Base-by-base conservation (phyloP, 2,113 vertebrate species). In the Mystacornis crossleyi region DNA sequence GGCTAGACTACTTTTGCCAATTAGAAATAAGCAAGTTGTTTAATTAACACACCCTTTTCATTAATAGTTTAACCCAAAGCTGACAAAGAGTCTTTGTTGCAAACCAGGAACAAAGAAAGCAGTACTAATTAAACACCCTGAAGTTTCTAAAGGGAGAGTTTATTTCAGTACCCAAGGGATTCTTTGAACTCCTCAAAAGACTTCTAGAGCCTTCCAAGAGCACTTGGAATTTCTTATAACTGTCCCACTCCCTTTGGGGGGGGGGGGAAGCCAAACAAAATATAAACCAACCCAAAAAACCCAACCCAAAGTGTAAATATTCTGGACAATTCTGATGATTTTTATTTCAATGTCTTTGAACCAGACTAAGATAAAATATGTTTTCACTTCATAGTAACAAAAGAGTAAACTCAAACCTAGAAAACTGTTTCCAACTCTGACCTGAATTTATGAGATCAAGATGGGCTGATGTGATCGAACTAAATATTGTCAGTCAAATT, bases 21-120 rank as follows among this genome's bases (percentile, higher is more conserved):
- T 97, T 98, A 98, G 95, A 97, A 95, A 95, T 88, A 97, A 92
- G 88, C 77, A 97, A 75, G 45, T 65, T 81, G 87, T 94, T 97
- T 98, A 97, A 98, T 95, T 97, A 97, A 93, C 87, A 93, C 90
- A 96, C 71, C 85, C 57, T 82, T 94, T 79, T 95, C 85, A 84
- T 90, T 90, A 94, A 96, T 42, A 67, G 54, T 93, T 88, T 93
- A 94, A 89, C 75, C 88, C 95, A 86, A 93, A 85, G 26, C 55
- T 92, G 87, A 91, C 62, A 84, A 80, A 93, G 42, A 84, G 40
- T 36, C 78, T 93, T 83, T 80, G 86, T 70, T 74, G 61, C 17
- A 92, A 96, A 90, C 36, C 58, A 29, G 8, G 54, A 96, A 92
- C 86, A 93, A 95, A 86, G 85, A 84, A 90, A 89, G 40, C 55